Base-by-base conservation (phyloP, 2,888 invertebrate genomes). In the Perithous albicinctus region DNA sequence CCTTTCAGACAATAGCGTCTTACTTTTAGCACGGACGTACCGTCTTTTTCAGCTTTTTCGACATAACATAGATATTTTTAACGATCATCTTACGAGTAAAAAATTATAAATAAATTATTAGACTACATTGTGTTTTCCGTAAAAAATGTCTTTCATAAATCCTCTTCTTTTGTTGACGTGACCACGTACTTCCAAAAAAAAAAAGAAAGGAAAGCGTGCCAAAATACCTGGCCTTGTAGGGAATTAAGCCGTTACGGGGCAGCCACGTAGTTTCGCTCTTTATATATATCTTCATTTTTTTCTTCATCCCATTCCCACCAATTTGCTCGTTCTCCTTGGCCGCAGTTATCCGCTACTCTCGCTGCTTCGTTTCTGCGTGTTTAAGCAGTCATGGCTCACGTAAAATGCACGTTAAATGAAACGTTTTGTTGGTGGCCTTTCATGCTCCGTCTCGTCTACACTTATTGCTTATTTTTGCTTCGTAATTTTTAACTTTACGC, bases 251-350 rank as follows among this genome's bases (percentile, higher is more conserved):
- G 20, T 32, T 38, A 0, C 38, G 12, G 38, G 38, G 32, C 61
- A 20, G 61, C 1, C 2, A 38, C 20, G 18, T 18, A 61, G 15
- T 18, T 38, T 38, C 38, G 18, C 48, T 20, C 48, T 20, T 48
- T 48, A 48, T 48, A 48, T 48, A 20, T 48, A 48, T 48, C n/a
- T 46, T 46, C 20, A 48, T 48, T 48, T 20, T 48, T 48, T 4
- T 35, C 61, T 35, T 61, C 20, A 38, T 61, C 61, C 61, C 48
- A 48, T 48, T 20, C 48, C 12, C 48, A 48, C 48, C 48, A 48
- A 48, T 48, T 48, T 48, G 20, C 48, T 20, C 8, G 20, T 48
- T 48, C 48, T 48, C 48, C 48, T 48, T 20, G 48, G 48, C 48
- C 48, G 48, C 48, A 20, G 20, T 48, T 48, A 48, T 20, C 18